Base-by-base conservation (phyloP, 2,888 invertebrate species). In the Conchocele bisecta region DNA sequence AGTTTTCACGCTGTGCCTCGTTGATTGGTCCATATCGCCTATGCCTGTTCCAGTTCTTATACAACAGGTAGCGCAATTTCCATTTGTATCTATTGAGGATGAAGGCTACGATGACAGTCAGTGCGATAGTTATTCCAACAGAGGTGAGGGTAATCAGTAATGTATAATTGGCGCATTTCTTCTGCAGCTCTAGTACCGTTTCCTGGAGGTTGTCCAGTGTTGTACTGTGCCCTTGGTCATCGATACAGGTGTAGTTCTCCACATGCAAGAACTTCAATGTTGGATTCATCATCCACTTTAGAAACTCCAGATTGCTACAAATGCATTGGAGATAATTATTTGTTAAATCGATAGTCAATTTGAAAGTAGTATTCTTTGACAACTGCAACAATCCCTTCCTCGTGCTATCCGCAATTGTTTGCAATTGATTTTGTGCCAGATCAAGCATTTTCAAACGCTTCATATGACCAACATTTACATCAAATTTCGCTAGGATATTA, bases 21-120 rank as follows among this genome's bases (percentile, higher is more conserved):
- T 35, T 17, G 15, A 7, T 35, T 9, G 20, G 51, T 4, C 22
- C 31, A 33, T 67, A 60, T 1, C 58, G 64, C 20, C 61, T 54
- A 57, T 64, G 67, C 20, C 60, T 35, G 7, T 35, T 22, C n/a
- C 65, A 69, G 11, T 64, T 37, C 61, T 61, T 64, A 20, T 61
- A 64, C 37, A 64, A 56, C 1, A 72, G 28, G 44, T 74, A 81
- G 22, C 81, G 39, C 2, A 81, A 35, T n/a, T 75, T 67, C 78
- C 77, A 78, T n/a, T 74, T 51, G 29, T 69, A 57, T 20, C 53
- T 71, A 44, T 76, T 67, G 15, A 68, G n/a, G 0, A 76, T 7
- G 11, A 59, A 74, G 20, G 44, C 58, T 0, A 70, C 33, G 7
- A 70, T 37, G 3, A 74, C n/a, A 9, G 60, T 33, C 13, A 73